Percentiles rank a stretch among this genome's conserved stretches.
phyloP scores from a whole-genome alignment of 2,888 invertebrate species.

The Chrysolina haemoptera region DNA sequence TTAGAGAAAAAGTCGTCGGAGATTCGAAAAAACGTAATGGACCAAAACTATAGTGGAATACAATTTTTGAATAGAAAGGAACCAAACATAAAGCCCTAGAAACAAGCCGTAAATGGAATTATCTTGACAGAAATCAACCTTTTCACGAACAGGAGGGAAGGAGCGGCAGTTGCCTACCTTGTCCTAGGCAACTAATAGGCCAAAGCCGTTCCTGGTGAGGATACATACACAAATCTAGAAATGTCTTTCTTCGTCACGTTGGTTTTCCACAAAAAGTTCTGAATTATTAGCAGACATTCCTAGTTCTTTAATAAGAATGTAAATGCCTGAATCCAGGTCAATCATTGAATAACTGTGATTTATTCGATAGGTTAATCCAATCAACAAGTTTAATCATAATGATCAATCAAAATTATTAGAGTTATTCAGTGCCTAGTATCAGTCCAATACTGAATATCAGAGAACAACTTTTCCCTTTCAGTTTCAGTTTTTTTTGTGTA shows the following conservation, averaged over 20 bases:
- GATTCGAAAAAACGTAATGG: too few species aligned
- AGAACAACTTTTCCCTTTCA: slow-evolving; percentile 1
- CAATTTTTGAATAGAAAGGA: too few species aligned
- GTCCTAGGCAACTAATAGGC: background rate
- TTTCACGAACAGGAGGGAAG: too few species aligned
- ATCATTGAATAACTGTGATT: slow-evolving; percentile 10
- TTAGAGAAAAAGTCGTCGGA: too few species aligned
- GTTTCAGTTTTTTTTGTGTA: background rate
- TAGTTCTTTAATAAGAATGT: background rate
- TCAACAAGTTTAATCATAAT: background rate
- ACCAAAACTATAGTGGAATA: too few species aligned
- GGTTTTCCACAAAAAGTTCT: background rate
- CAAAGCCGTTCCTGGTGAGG: background rate
- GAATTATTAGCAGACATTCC: background rate
- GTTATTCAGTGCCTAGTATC: background rate
- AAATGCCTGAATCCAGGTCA: background rate
- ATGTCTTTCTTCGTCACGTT: background rate
- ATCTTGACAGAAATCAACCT: too few species aligned
- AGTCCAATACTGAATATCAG: background rate
- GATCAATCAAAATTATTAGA: slow-evolving; percentile 2
- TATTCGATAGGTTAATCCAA: background rate
- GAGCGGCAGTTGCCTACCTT: background rate
- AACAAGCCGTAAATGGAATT: too few species aligned
- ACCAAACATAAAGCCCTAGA: too few species aligned
- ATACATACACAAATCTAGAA: background rate